Evolutionary conservation across 2,888 invertebrate species (phyloP).

Genomic region (Octodonta nipae): DNA sequence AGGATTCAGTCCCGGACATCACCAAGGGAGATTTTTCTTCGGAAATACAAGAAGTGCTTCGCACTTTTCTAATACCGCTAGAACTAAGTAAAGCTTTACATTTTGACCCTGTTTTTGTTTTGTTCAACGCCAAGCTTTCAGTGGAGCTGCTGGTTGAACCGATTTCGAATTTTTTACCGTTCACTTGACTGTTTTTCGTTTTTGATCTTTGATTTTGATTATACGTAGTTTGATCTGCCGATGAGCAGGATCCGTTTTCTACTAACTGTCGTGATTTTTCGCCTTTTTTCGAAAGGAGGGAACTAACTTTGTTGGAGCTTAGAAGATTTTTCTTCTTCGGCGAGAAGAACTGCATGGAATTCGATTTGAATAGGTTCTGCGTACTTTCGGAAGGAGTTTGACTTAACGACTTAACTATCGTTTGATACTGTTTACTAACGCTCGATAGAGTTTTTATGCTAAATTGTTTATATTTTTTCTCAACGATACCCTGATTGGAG

Average conservation of each 20-base stretch:
- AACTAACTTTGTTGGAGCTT: too few relatives aligned
- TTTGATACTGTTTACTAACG: slow-evolving; percentile 17
- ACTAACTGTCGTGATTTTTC: slow-evolving; percentile 2
- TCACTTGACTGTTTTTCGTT: slow-evolving; percentile 12
- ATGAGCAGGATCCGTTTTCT: slow-evolving; percentile 9
- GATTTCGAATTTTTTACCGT: slow-evolving; percentile 17
- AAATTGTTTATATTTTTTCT: slow-evolving; percentile 19
- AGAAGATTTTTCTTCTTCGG: slow-evolving; percentile 39
- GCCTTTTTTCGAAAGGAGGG: too few relatives aligned
- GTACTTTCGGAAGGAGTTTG: slow-evolving; percentile 16
- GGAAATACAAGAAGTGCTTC: slow-evolving; percentile 44
- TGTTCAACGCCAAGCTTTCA: slow-evolving; percentile 18
- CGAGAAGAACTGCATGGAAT: slow-evolving; percentile 25
- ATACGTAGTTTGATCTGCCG: too few relatives aligned
- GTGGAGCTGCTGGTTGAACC: slow-evolving; percentile 19
- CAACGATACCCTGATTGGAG: slow-evolving; percentile 11
- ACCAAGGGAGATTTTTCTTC: slow-evolving; percentile 40
- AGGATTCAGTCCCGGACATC: slow-evolving; percentile 45
- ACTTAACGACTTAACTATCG: slow-evolving; percentile 21
- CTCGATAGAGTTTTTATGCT: slow-evolving; percentile 17
- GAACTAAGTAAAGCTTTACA: slow-evolving; percentile 8
- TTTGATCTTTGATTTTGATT: slow-evolving; percentile 14
- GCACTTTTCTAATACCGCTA: slow-evolving; percentile 39
- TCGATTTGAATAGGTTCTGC: slow-evolving; percentile 22
- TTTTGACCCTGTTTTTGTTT: slow-evolving; percentile 19